phyloP scores from a whole-genome alignment of 2,113 vertebrate genomes.

The Chaetodon auriga region DNA sequence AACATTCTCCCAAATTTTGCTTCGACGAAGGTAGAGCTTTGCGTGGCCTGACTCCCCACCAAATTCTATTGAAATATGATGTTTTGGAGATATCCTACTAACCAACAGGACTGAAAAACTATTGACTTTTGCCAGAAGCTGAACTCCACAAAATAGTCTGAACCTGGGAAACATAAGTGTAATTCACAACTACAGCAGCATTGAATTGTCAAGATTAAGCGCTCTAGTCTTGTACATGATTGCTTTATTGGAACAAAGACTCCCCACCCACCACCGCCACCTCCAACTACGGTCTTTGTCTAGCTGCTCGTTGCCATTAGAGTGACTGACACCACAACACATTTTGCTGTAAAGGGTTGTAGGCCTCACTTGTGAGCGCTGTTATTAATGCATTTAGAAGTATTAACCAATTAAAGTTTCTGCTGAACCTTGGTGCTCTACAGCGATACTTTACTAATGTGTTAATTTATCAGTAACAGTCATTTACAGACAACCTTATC shows the following conservation, averaged over 20 bases:
- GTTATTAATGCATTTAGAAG: background rate
- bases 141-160: background rate
- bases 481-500: background rate
- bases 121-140: background rate
- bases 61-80: background rate
- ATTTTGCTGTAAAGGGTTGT: background rate
- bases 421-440: background rate
- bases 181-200: background rate
- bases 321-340: background rate
- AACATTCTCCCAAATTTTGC: background rate
- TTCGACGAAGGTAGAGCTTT: background rate
- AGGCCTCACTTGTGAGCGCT: background rate
- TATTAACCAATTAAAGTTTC: background rate
- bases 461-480: background rate
- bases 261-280: background rate
- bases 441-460: background rate
- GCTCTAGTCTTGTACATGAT: background rate
- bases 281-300: background rate
- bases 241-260: slow-evolving; percentile 20
- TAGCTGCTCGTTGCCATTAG: background rate
- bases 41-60: background rate
- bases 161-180: background rate
- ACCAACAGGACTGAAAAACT: background rate
- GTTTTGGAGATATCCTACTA: background rate
- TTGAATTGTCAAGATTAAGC: slow-evolving; percentile 5